Evolutionary conservation across 53 echinoderm and acorn worm species (phyloP), one percentile per base, ranked within the genome.

Genomic region (Zoroaster sp.): DNA sequence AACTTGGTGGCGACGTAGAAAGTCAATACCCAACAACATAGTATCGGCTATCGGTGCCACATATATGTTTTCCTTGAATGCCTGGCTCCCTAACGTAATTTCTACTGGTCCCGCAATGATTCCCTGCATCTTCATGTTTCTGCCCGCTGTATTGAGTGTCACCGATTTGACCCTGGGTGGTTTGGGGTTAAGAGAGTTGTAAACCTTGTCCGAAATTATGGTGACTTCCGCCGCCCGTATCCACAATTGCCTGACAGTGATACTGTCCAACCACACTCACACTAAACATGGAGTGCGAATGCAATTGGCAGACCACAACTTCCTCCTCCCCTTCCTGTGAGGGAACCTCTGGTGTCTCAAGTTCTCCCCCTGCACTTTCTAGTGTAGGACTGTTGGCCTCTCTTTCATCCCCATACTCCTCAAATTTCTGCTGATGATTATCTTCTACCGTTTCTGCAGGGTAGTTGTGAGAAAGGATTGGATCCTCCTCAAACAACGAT

Each of bases 151-250:
- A 13, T 73, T 72, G 7, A 92, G 39, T 4, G 35, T 73, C n/a
- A 88, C 83, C 18, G 80, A 17, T n/a, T 66, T 46, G 43, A 92
- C 37, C 6, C 35, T 67, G 0, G 76, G 85, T 83, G 89, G 93
- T 18, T 52, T 67, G 12, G 88, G 74, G 15, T 40, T 41, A 4
- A 92, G 69, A 11, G 39, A 8, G 4, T 89, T 31, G 25, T 52
- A 53, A 2, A 89, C 34, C 18, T 51, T 44, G 54, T 89, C 89
- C 1, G 93, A 89, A 15, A 92, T 92, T 11, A 92, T 89, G 38
- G 89, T 83, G 1, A 89, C 89, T 49, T 83, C 83, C 40, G 93
- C 93, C 0, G 90, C n/a, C 87, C 10, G 78, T 86, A 73, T 93
- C 93, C 30, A 93, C 85, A 15, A 90, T 75, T 13, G 93, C 93